Conservation (phyloP, 2,113 vertebrate genomes). For the Daphoenositta chrysoptera region DNA sequence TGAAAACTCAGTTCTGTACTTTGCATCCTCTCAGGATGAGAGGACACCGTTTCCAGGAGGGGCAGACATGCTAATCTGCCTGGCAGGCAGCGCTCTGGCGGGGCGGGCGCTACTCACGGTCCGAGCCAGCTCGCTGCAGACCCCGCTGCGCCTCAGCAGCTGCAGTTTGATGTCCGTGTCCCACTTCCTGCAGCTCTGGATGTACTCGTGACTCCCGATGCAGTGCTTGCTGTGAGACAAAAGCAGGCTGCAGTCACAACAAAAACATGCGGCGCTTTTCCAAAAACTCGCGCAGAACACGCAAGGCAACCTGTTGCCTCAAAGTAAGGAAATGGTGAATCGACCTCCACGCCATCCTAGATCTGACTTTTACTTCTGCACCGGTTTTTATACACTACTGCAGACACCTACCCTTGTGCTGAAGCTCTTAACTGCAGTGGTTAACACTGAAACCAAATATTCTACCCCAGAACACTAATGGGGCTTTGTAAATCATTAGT, state of each 20-base stretch:
- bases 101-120: slow-evolving; percentile 79
- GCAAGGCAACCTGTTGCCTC: not conserved
- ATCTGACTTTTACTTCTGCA: not conserved
- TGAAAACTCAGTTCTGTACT: not conserved
- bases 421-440: not conserved
- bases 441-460: not conserved
- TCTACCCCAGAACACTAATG: not conserved
- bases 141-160: slow-evolving; percentile 79
- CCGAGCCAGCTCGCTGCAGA: slow-evolving; percentile 86
- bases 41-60: not conserved
- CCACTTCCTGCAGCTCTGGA: slow-evolving; percentile 97
- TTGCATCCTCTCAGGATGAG: not conserved
- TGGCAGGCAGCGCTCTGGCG: no score
- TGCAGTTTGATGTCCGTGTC: slow-evolving; percentile 94
- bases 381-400: not conserved
- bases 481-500: not conserved
- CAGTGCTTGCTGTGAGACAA: slow-evolving; percentile 85
- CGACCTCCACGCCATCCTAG: not conserved
- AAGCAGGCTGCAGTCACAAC: not conserved
- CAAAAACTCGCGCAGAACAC: not conserved
- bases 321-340: not conserved
- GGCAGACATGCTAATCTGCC: not conserved
- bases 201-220: slow-evolving; percentile 95
- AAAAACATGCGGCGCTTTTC: not conserved
- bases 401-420: not conserved